Evolutionary conservation across 2,113 vertebrate species (phyloP), one percentile per base, ranked within the genome.

Genomic region (Melanerpes formicivorus): DNA sequence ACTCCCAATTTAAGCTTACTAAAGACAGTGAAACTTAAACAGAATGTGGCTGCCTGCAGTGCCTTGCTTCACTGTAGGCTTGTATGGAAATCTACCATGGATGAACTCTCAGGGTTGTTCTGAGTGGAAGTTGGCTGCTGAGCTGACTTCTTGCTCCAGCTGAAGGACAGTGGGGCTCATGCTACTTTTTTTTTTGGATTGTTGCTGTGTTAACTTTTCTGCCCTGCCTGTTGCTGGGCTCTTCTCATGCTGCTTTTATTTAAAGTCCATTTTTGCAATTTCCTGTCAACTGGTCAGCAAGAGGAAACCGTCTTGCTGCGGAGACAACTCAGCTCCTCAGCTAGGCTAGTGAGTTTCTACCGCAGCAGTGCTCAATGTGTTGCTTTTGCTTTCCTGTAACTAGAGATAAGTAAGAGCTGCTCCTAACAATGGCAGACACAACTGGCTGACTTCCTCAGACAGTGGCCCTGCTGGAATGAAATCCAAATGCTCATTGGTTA

Each of bases 231-330:
- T 90, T 77, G 42, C 81, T 22, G 25, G 10, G 18, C 4, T 81
- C 18, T 64, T 54, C 42, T 89, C 1, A 1, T 9, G 11, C 64
- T 37, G 78, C 64, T 89, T 80, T 94, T 91, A 70, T 83, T 88
- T 85, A 34, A 54, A 29, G 91, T 75, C 91, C 74, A 15, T 46
- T 92, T 80, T 93, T 90, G 73, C 65, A 58, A 76, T 78, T 96
- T 96, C 96, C 95, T 96, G 95, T 90, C 88, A 81, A 59, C 29
- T 55, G 82, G 90, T 93, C 82, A 55, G 76, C 64, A 73, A 93
- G 90, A 95, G 94, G 95, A 96, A 96, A 90, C 3, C 23, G 25
- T 81, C 56, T 59, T 67, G 75, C 79, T 71, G 82, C 87, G 87
- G 62, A 67, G 62, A 23, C 32, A 59, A 14, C 74, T 90, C 59